Conservation (phyloP, 1,140 invertebrate genomes). For the Lamellibrachia luymesi region DNA sequence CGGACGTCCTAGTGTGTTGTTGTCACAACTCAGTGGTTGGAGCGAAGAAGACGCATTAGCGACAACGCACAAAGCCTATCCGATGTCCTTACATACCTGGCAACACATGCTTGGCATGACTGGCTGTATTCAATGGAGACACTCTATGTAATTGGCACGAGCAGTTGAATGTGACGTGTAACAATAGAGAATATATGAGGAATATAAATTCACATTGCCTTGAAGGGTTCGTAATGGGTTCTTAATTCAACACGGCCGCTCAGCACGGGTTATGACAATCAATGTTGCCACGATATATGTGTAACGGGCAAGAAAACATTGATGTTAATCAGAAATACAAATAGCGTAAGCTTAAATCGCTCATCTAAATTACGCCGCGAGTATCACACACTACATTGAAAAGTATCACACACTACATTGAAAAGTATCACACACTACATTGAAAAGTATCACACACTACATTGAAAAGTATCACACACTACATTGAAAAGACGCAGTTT, state of each 20-base stretch:
- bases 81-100: background rate
- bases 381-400: too few relatives aligned
- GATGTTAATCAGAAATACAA: background rate
- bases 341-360: background rate
- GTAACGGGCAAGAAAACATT: background rate
- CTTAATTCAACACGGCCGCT: background rate
- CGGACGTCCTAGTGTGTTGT: background rate
- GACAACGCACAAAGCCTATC: background rate
- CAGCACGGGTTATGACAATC: background rate
- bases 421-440: too few relatives aligned
- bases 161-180: background rate
- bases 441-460: too few relatives aligned
- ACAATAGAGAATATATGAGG: background rate
- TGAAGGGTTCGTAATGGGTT: background rate
- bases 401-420: too few relatives aligned
- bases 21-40: background rate
- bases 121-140: background rate
- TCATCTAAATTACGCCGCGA: background rate
- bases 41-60: background rate
- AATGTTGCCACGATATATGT: background rate
- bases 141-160: background rate
- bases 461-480: too few relatives aligned
- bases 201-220: background rate
- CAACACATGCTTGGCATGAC: background rate
- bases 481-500: background rate